Percentiles rank a stretch among this genome's conserved stretches.
Evolutionary conservation across 2,797 vertebrate genomes (phyloP).

Genomic region (Saxicola maurus): DNA sequence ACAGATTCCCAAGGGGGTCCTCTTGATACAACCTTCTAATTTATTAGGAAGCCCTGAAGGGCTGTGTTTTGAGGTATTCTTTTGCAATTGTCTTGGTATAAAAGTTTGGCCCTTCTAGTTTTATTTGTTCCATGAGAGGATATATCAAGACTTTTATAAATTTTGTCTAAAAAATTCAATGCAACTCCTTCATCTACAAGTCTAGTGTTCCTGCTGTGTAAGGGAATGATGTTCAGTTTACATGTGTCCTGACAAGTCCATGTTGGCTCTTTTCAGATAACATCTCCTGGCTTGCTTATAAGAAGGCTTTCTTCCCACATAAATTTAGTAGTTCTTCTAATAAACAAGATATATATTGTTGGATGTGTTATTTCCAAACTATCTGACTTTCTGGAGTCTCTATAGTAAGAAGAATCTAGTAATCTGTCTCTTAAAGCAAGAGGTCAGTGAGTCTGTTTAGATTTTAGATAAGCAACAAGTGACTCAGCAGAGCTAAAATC

Average conservation of each 20-base stretch:
- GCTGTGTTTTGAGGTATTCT: background rate
- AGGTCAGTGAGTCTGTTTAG: background rate
- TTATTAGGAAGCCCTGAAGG: background rate
- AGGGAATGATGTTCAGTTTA: background rate
- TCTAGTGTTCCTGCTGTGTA: background rate
- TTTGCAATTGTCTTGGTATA: background rate
- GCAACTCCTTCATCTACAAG: background rate
- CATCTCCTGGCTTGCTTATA: background rate
- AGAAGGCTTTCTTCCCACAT: background rate
- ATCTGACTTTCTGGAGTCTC: background rate
- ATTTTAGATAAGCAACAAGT: constrained; percentile 39
- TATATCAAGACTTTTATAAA: background rate
- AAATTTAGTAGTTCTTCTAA: background rate
- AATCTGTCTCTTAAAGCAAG: background rate
- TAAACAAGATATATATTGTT: rapidly evolving
- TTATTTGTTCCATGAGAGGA: background rate
- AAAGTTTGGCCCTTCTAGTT: background rate
- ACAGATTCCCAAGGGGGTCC: background rate
- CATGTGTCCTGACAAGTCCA: background rate
- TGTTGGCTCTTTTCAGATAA: background rate
- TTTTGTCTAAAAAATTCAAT: background rate
- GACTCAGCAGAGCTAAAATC: constrained; percentile 51
- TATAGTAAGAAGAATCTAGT: background rate
- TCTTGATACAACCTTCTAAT: background rate
- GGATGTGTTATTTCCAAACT: background rate